Evolutionary conservation across 2,797 vertebrate species (phyloP).

Genomic region (Rallus crepitans): DNA sequence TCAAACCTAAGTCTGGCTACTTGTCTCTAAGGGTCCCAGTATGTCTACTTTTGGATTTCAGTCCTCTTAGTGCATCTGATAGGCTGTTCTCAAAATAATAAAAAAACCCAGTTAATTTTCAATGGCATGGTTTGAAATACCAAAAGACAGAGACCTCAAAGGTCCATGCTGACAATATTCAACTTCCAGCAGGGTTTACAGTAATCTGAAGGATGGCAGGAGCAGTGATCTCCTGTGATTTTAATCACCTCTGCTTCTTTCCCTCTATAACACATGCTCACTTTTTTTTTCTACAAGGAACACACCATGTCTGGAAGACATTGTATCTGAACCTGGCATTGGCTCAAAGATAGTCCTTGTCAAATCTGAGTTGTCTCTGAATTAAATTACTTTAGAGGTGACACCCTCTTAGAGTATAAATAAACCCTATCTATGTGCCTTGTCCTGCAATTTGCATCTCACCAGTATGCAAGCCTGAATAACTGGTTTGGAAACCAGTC

Average conservation of each 20-base stretch:
- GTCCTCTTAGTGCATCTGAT: neutral
- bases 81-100: neutral
- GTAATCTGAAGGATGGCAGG: neutral
- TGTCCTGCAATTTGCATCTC: neutral
- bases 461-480: neutral
- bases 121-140: neutral
- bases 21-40: neutral
- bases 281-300: neutral
- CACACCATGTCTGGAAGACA: neutral
- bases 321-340: neutral
- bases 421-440: neutral
- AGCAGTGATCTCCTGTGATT: neutral
- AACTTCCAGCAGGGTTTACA: neutral
- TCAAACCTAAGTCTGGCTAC: neutral
- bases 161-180: neutral
- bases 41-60: neutral
- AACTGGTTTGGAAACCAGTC: neutral
- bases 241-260: neutral
- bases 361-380: neutral
- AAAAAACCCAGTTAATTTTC: neutral
- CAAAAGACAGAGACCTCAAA: neutral
- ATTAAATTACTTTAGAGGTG: neutral
- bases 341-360: neutral
- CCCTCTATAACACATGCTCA: neutral
- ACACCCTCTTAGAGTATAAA: neutral